Base-by-base conservation (phyloP, 2,888 invertebrate species). In the Sinhomidia bicolor region DNA sequence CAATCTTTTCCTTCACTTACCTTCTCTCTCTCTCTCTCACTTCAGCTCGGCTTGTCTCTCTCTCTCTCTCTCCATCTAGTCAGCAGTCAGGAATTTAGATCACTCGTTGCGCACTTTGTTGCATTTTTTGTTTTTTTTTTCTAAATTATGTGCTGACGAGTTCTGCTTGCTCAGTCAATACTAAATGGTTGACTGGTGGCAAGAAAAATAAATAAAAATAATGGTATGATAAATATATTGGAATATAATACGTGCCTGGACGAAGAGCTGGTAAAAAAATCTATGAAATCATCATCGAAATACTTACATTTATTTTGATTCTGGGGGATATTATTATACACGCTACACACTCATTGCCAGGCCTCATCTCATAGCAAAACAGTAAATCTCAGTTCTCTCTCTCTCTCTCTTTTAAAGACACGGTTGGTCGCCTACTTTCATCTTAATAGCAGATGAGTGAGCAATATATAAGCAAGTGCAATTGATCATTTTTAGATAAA, bases 1-100 rank as follows among this genome's bases (percentile, higher is more conserved):
- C 87, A 91, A 90, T 89, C 87, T 87, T 89, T 90, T 89, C 89
- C 89, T 90, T 85, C 89, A 89, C 90, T 91, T 90, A 90, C 90
- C 91, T 91, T 91, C 83, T 71, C 71, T 36, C 71, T 44, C 47
- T 12, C 7, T 44, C 17, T 23, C 17, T 29, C 62, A 17, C 68
- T 32, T n/a, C n/a, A n/a, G n/a, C n/a, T n/a, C n/a, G n/a, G n/a
- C n/a, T n/a, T n/a, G n/a, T n/a, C n/a, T n/a, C n/a, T n/a, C n/a
- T n/a, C n/a, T n/a, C n/a, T n/a, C n/a, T 54, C 29, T 51, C 4
- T 41, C 81, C 32, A 47, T 41, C 26, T 76, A 68, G 54, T 60
- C 60, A 29, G 9, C 54, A n/a, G n/a, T 23, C 23, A 65, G 81
- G 20, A 36, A 36, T 36, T 36, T 23, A 0, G 7, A 32, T 76